phyloP scores from a whole-genome alignment of 2,797 vertebrate genomes.

The Melanogrammus aeglefinus region DNA sequence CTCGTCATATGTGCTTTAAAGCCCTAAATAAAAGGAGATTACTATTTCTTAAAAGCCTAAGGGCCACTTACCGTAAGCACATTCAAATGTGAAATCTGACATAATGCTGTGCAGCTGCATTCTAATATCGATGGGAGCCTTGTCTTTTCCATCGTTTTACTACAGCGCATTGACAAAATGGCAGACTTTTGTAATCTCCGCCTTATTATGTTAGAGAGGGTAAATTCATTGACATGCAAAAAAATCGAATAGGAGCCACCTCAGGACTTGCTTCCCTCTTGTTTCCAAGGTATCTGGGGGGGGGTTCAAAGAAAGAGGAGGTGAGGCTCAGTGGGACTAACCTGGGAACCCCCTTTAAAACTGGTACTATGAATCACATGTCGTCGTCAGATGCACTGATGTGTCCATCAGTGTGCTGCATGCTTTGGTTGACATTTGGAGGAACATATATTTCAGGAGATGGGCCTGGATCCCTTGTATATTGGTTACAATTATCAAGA shows the following conservation, averaged over 20 bases:
- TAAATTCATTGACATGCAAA: background rate
- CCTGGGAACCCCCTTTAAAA: background rate
- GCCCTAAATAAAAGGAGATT: background rate
- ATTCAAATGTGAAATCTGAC: constrained; percentile 22
- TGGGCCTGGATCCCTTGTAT: background rate
- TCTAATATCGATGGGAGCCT: constrained; percentile 2
- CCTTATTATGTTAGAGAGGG: background rate
- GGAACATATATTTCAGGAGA: background rate
- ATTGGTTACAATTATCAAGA: background rate
- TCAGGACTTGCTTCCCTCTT: background rate
- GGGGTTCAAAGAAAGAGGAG: background rate
- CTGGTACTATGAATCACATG: background rate
- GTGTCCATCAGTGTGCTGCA: background rate
- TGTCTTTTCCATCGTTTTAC: background rate
- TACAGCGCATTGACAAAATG: background rate
- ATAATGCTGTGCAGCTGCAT: constrained; percentile 19
- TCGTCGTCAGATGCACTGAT: background rate
- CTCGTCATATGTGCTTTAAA: background rate
- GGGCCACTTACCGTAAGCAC: background rate
- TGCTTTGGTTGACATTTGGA: background rate
- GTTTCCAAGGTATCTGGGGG: background rate
- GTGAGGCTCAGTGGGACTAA: background rate
- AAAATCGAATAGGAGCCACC: background rate
- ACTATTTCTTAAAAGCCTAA: background rate
- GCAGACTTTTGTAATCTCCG: background rate